Base-by-base conservation (phyloP, 2,113 vertebrate genomes). In the Melospiza georgiana region DNA sequence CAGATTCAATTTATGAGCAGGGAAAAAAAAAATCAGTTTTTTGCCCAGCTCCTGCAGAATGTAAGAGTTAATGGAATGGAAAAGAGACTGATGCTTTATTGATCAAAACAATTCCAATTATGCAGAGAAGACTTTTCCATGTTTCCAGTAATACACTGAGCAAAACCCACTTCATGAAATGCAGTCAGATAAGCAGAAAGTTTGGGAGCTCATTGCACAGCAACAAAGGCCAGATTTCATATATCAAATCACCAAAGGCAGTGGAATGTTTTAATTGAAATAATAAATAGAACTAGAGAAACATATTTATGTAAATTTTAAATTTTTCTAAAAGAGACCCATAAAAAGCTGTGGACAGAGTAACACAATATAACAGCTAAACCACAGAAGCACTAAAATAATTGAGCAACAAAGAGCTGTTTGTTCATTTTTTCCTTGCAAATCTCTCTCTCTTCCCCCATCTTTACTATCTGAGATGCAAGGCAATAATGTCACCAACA, bases 281-380 rank as follows among this genome's bases (percentile, higher is more conserved):
- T 77, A 89, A 89, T 77, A 89, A 86, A 74, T 41, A 69, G 58
- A 80, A 37, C 37, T 58, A 81, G 46, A 94, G 22, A 71, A 91
- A 67, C 2, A 1, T 13, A 68, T 31, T 83, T 49, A 82, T 54
- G 72, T 48, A 81, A 76, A 86, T 68, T 37, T 49, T 22, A 52
- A 30, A 1, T 35, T 93, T 84, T 77, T 71, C 57, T 86, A 35
- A 13, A 59, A 80, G 58, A 78, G 31, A 54, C 8, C 33, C 49
- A 72, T 55, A 79, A 85, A 85, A 90, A 94, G 54, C 46, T 94
- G 79, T 49, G n/a, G 54, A 93, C 66, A 87, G 22, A 93, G 17
- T 55, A 87, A 93, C 35, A 71, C 33, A 94, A 11, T 58, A 69
- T 52, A 87, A 61, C 35, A 85, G 37, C 87, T 87, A 89, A 87